Evolutionary conservation across 2,797 vertebrate genomes (phyloP), one percentile per base, ranked within the genome.

Genomic region (Hipposideros larvatus): DNA sequence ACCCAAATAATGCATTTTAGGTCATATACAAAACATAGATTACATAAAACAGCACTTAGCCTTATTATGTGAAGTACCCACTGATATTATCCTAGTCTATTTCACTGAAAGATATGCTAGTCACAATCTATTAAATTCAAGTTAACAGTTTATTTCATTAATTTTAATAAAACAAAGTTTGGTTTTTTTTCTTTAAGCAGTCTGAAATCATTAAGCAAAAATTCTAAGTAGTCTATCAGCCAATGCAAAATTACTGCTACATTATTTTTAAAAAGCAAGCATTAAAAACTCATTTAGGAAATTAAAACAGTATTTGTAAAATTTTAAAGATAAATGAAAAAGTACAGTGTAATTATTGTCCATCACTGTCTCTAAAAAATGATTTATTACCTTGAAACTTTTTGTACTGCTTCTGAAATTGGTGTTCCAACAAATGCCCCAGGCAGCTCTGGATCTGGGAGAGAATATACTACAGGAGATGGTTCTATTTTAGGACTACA

Each of bases 371-470:
- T 90, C 87, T 91, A 43, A 89, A 43, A 71, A 80, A 74, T 43
- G 13, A 90, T 66, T 88, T 94, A 78, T 97, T 98, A 99, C 99
- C 99, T 99, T 91, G 99, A 99, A 98, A 98, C 98, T 92, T 98
- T 99, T 94, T 98, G 99, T 89, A 98, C 98, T 57, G 98, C 96
- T 98, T 99, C 98, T 78, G 98, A 99, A 97, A 99, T 97, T 0
- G 99, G 99, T 28, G 99, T 99, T 95, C 99, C 99, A 90, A 99
- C 97, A 98, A 99, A 99, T 0, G 99, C 99, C 57, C 99, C 98
- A 7, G 98, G 98, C 70, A 98, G 83, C 31, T 98, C 97, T 65
- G 95, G 48, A 19, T 98, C 95, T 34, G 98, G 97, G 1, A 97
- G 61, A 84, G 94, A 96, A 6, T 93, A 96, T 0, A 93, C 94